These are phyloP conservation scores for Eubasilissa regina DNA, from an alignment of 1,140 invertebrate species.

Conservation along the genomic window DNA sequence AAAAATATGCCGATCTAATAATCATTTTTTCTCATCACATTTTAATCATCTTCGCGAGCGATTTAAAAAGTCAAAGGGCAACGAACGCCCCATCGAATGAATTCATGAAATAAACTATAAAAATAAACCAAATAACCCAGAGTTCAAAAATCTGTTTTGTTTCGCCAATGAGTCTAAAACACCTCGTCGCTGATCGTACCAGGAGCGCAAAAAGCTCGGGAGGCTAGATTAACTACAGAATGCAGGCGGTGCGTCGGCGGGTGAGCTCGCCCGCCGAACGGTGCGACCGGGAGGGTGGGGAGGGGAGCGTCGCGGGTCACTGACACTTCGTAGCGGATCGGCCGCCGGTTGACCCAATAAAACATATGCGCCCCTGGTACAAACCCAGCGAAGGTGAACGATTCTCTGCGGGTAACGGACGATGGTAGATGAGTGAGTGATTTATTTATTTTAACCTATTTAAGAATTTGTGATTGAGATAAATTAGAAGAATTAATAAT, in stretches of 20 bases:
- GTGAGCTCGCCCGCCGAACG: neutral
- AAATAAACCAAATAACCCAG: too few relatives aligned
- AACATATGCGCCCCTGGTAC: conserved; percentile 37
- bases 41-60: neutral
- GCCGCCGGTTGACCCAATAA: conserved; percentile 38
- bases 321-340: conserved; percentile 37
- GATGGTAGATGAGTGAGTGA: neutral
- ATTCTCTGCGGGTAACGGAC: conserved; percentile 11
- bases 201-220: conserved; percentile 27
- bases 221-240: conserved; percentile 8
- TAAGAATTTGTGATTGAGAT: too few relatives aligned
- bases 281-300: neutral
- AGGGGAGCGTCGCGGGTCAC: conserved; percentile 12
- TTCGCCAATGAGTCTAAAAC: neutral
- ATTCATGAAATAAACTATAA: too few relatives aligned
- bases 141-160: too few relatives aligned
- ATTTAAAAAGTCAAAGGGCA: neutral
- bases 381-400: conserved; percentile 35
- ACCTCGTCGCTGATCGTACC: conserved; percentile 33
- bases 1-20: too few relatives aligned
- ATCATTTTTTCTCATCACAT: too few relatives aligned
- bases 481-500: too few relatives aligned
- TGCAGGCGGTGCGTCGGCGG: conserved; percentile 2
- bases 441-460: neutral
- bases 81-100: neutral